Evolutionary conservation across 2,888 invertebrate species (phyloP).

Genomic region (Rotaria sp.): DNA sequence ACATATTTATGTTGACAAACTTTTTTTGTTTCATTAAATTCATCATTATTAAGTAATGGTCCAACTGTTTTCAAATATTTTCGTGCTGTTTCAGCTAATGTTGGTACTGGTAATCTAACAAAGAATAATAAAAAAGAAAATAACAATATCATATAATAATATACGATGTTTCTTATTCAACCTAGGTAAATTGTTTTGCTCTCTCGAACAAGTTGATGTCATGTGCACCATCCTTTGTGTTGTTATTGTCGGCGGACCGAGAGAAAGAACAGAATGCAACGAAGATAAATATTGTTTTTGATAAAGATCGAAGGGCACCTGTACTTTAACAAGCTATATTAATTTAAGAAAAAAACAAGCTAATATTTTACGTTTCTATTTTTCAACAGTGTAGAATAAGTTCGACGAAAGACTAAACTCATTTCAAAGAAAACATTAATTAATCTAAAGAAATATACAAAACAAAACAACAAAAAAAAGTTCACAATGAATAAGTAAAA

Average conservation of each 20-base stretch:
- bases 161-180: background rate
- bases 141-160: background rate
- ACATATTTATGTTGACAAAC: background rate
- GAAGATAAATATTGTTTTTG: background rate
- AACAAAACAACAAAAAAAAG: background rate
- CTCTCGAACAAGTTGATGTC: background rate
- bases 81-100: background rate
- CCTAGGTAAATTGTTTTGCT: background rate
- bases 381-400: background rate
- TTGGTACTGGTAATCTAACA: background rate
- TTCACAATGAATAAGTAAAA: background rate
- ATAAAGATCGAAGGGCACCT: background rate
- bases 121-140: background rate
- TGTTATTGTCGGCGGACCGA: background rate
- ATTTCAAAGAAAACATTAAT: background rate
- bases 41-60: constrained; percentile 17
- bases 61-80: constrained; percentile 8
- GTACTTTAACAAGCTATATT: background rate
- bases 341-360: background rate
- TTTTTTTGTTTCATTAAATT: constrained; percentile 15
- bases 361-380: background rate
- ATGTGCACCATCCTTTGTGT: background rate
- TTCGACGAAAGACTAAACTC: background rate
- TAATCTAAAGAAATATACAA: background rate
- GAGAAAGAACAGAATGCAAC: background rate